Evolutionary conservation across 2,113 vertebrate species (phyloP), one percentile per base, ranked within the genome.

Genomic region (Forbesichthys papilliferus): DNA sequence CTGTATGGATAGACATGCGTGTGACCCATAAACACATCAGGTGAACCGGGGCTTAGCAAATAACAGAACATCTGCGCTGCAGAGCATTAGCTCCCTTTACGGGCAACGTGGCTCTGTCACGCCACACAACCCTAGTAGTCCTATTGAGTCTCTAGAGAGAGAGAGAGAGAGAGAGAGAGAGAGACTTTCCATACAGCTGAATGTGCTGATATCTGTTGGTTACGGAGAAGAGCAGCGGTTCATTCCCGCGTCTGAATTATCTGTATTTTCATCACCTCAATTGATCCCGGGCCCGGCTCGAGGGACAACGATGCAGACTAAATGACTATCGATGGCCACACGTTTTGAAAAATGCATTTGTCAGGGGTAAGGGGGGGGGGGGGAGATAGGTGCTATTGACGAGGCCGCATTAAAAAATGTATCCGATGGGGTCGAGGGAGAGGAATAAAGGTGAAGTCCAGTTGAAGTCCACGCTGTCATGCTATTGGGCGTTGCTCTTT

Each of bases 311-410:
- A 86, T 79, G 71, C 85, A 85, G 75, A 83, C 84, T 82, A 87
- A 91, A 90, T 90, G 82, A 91, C 86, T 91, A 90, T 91, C 84
- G 90, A 89, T 86, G 84, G 68, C 75, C 79, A 77, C 82, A 83
- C 87, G 84, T 89, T 78, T 88, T 89, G 87, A 91, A 89, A 91
- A 89, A 92, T 87, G 82, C 80, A 85, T 91, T 89, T 84, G 88
- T 87, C 87, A 85, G 81, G 84, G 79, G 80, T 84, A 20, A 20
- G 20, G 75, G 4, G 51, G 12, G 16, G 16, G 16, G 16, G 16
- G 16, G 16, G 16, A 0, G 16, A 0, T 16, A 16, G 16, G 78
- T 77, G 83, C 86, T 87, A 88, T 91, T 90, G 87, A 89, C 86
- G 89, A 90, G 81, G 73, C 63, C 73, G 79, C 83, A 86, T 87